Percentiles rank a stretch among this genome's conserved stretches.
Conservation (phyloP, 2,888 invertebrate genomes). For the Achlya flavicornis region DNA sequence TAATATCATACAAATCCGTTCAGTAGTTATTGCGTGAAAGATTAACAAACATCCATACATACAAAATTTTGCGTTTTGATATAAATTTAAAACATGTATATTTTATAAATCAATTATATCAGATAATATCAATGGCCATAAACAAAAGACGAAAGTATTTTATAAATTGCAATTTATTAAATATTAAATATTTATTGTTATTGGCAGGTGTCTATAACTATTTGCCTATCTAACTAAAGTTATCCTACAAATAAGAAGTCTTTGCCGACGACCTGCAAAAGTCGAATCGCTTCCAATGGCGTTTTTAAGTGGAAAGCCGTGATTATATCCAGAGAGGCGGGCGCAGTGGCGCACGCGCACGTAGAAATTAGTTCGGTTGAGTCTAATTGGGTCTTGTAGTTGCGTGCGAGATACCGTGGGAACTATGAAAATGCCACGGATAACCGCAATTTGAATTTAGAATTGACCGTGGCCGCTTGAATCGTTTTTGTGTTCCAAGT, state of each 20-base stretch:
- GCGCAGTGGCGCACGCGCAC: slow-evolving; percentile 52
- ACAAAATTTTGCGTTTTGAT: too few relatives aligned
- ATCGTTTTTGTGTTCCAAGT: slow-evolving; percentile 27
- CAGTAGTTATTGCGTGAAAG: too few relatives aligned
- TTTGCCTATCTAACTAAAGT: not conserved
- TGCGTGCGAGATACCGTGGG: slow-evolving; percentile 77
- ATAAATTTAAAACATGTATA: too few relatives aligned
- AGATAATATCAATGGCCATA: not conserved
- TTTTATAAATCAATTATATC: too few relatives aligned
- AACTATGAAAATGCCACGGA: slow-evolving; percentile 68
- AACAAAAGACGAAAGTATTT: not conserved
- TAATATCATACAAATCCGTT: too few relatives aligned
- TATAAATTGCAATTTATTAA: not conserved
- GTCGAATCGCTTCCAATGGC: not conserved
- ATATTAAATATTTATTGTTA: too few relatives aligned
- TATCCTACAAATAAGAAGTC: not conserved
- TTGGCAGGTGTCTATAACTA: not conserved
- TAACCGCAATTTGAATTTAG: slow-evolving; percentile 64
- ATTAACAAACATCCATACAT: too few relatives aligned
- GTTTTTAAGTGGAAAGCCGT: not conserved
- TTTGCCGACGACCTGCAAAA: not conserved
- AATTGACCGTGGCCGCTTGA: slow-evolving; percentile 53
- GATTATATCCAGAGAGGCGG: slow-evolving; percentile 15
- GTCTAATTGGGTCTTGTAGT: slow-evolving; percentile 57
- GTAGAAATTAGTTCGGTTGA: slow-evolving; percentile 64